Evolutionary conservation across 2,888 invertebrate species (phyloP).

Genomic region (Mythimna vitellina): DNA sequence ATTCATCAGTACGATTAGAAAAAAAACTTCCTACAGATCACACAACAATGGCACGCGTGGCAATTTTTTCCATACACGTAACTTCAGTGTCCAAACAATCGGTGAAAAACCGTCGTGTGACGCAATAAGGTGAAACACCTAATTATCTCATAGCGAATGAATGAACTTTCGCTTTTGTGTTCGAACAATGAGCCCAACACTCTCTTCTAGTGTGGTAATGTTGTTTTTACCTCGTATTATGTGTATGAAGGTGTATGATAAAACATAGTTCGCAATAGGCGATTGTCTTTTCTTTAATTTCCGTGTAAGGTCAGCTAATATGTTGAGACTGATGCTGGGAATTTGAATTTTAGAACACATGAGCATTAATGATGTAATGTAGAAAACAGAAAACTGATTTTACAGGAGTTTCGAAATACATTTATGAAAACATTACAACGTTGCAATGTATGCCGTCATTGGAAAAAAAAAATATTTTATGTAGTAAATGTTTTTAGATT

Average conservation of each 20-base stretch:
- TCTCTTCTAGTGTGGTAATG: constrained; percentile 83
- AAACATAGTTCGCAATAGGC: constrained; percentile 62
- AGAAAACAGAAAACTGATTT: not conserved
- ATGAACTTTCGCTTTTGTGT: constrained; percentile 90
- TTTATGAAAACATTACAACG: too few relatives aligned
- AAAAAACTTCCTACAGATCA: constrained; percentile 76
- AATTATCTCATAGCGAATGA: constrained; percentile 88
- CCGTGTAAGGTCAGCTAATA: constrained; percentile 54
- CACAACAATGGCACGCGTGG: constrained; percentile 68
- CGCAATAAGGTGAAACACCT: constrained; percentile 88
- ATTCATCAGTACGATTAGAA: constrained; percentile 49
- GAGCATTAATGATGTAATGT: not conserved
- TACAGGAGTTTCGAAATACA: too few relatives aligned
- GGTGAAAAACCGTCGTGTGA: constrained; percentile 85
- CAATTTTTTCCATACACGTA: constrained; percentile 63
- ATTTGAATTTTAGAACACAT: constrained; percentile 2
- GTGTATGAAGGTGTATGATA: constrained; percentile 65
- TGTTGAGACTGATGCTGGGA: constrained; percentile 24
- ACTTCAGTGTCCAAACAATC: constrained; percentile 84
- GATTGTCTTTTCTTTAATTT: constrained; percentile 63
- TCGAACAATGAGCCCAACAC: constrained; percentile 84
- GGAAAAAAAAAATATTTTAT: too few relatives aligned
- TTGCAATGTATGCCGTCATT: too few relatives aligned
- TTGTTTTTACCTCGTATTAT: constrained; percentile 81
- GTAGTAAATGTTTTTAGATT: too few relatives aligned